A percentile compares a stretch with the other conserved stretches of the same genome.
These are phyloP conservation scores for Deroptyus accipitrinus DNA, from an alignment of 2,113 vertebrate species.

Conservation along the genomic window DNA sequence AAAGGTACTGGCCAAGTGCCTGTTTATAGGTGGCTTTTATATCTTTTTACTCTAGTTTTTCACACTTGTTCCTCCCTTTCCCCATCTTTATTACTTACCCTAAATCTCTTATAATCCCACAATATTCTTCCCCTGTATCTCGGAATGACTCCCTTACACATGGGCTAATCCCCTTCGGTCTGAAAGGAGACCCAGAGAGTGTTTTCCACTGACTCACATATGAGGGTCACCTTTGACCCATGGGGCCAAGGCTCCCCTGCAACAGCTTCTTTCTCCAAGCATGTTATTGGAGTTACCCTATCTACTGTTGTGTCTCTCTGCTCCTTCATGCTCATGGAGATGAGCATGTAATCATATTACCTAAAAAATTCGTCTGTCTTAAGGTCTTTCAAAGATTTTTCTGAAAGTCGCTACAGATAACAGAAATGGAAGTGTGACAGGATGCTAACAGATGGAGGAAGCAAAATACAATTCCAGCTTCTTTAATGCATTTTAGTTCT, in stretches of 20 bases:
- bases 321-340: background rate
- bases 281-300: background rate
- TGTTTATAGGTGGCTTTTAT: background rate
- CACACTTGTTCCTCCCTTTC: background rate
- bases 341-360: background rate
- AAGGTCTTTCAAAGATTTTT: background rate
- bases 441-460: background rate
- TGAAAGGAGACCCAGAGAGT: background rate
- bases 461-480: background rate
- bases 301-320: background rate
- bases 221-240: too few species aligned
- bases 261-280: background rate
- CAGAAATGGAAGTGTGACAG: background rate
- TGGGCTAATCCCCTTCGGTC: background rate
- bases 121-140: background rate
- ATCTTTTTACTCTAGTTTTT: background rate
- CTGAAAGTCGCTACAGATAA: background rate
- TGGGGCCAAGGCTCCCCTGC: background rate
- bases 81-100: background rate
- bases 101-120: background rate
- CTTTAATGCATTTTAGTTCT: background rate
- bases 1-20: background rate
- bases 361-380: background rate
- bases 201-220: background rate
- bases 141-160: background rate